Conservation (phyloP, 2,797 vertebrate genomes). For the Threskiornis aethiopicus region DNA sequence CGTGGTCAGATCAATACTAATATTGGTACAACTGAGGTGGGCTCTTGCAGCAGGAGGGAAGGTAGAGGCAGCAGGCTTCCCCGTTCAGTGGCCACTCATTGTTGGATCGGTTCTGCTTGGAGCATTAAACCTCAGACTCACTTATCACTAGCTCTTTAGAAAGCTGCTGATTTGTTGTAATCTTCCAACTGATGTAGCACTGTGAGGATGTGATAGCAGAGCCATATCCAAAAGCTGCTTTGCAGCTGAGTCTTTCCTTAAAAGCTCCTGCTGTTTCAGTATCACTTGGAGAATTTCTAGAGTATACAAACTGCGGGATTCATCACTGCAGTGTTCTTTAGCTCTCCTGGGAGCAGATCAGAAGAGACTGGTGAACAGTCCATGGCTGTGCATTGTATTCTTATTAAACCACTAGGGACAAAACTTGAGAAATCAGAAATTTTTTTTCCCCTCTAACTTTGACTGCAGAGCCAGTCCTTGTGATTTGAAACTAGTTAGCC, state of each 20-base stretch:
- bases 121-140: neutral
- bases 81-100: accelerated
- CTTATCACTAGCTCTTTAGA: neutral
- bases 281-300: neutral
- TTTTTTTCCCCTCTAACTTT: neutral
- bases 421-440: neutral
- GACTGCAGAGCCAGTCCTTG: neutral
- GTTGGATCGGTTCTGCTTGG: neutral
- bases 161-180: neutral
- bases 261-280: neutral
- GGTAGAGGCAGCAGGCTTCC: neutral
- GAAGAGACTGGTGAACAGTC: neutral
- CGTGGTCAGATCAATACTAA: neutral
- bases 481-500: neutral
- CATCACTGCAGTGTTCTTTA: neutral
- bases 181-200: neutral
- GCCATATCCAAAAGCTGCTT: neutral
- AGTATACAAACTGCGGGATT: neutral
- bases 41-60: neutral
- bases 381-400: neutral
- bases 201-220: neutral
- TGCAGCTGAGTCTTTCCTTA: neutral
- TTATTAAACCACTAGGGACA: neutral
- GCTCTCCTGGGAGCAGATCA: neutral
- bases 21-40: neutral